Evolutionary conservation across 2,797 vertebrate genomes (phyloP), one percentile per base, ranked within the genome.

Genomic region (Fundulus diaphanus): DNA sequence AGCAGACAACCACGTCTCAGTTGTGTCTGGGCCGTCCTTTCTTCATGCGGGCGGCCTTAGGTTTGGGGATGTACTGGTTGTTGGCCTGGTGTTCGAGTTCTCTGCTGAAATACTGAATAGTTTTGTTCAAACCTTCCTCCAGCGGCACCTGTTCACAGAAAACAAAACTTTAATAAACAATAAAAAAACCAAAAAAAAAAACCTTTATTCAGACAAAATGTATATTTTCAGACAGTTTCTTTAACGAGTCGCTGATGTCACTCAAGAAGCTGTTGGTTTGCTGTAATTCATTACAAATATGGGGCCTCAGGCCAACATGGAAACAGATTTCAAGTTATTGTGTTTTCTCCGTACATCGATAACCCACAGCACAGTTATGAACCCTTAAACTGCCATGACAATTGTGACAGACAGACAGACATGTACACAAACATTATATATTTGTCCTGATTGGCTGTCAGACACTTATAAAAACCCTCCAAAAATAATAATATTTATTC

Each of bases 61-160:
- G 98, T 93, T 99, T 99, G 87, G 98, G 98, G 92, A 99, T 99
- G 92, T 99, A 99, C 84, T 99, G 98, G 86, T 99, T 99, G 89
- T 99, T 99, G 12, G 97, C 98, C 91, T 99, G 98, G 92, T 98
- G 97, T 85, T 99, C 97, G 1, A 99, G 96, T 76, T 99, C 98
- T 89, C 98, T 95, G 74, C 96, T 97, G 94, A 99, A 99, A 92
- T 99, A 99, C 92, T 99, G 97, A 89, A 99, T 99, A 6, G 98
- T 99, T 96, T 99, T 99, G 90, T 99, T 99, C 85, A 99, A 90
- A 35, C 98, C 98, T 94, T 99, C 98, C 89, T 99, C 98, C 94
- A 99, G 78, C 0, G 98, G 98, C 27, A 99, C 98, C 98, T 99
- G 88, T 82, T 80, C 59, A 80, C 79, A 91, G 83, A 65, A 69